Conservation (phyloP, 2,797 vertebrate genomes). For the Sebastes kiyomatsui region DNA sequence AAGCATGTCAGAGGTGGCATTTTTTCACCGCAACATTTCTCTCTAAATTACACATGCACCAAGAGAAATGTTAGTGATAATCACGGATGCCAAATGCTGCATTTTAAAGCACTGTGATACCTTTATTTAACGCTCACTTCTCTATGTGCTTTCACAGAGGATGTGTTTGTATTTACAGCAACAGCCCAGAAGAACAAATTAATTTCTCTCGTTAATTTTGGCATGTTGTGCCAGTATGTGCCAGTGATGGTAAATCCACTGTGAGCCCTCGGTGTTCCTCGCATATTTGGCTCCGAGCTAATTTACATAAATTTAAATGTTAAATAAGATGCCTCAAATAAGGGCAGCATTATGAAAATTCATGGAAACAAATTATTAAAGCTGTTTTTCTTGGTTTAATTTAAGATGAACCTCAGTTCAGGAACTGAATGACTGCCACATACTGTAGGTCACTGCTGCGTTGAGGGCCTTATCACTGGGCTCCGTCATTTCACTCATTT, state of each 20-base stretch:
- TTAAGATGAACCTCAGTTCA: background rate
- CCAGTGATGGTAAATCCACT: constrained; percentile 36
- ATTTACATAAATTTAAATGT: constrained; percentile 69
- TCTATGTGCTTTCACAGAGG: constrained; percentile 1
- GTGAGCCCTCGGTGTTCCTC: constrained; percentile 23
- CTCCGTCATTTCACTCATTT: background rate
- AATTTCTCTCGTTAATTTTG: constrained; percentile 37
- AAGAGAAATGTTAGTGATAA: background rate
- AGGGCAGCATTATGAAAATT: constrained; percentile 52
- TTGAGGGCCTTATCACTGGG: background rate
- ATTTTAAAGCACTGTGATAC: background rate
- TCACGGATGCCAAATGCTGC: background rate
- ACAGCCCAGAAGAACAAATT: constrained; percentile 42
- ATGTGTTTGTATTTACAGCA: constrained; percentile 20
- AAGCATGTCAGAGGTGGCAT: background rate
- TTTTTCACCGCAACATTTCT: background rate
- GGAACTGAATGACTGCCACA: background rate
- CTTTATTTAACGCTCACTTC: constrained; percentile 10
- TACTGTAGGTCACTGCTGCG: background rate
- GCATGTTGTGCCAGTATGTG: constrained; percentile 37
- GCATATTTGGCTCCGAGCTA: constrained; percentile 36
- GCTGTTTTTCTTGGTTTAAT: constrained; percentile 27
- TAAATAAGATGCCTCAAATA: constrained; percentile 50
- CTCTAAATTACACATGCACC: background rate
- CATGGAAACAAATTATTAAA: constrained; percentile 34